These are phyloP conservation scores for Mirounga angustirostris DNA, from an alignment of 2,113 vertebrate species.

Conservation along the genomic window DNA sequence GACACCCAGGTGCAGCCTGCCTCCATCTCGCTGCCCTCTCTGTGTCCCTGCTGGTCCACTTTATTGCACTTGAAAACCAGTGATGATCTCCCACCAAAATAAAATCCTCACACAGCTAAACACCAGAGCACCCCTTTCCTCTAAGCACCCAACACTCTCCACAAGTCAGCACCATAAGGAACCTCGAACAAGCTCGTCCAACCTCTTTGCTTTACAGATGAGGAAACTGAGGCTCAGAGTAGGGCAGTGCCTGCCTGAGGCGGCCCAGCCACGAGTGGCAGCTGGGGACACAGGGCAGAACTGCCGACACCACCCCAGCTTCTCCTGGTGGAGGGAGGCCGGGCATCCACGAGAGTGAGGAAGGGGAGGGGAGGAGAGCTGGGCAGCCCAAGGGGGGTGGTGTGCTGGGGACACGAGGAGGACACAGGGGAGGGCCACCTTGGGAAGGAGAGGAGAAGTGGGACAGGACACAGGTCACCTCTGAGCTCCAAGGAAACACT, in stretches of 20 bases:
- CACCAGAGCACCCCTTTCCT: accelerated
- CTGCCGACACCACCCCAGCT: background rate
- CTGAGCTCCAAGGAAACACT: slow-evolving; percentile 71
- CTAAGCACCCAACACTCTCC: background rate
- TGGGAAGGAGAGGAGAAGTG: slow-evolving; percentile 55
- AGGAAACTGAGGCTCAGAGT: background rate
- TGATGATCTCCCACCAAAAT: background rate
- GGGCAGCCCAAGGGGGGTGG: background rate
- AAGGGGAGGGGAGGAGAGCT: background rate
- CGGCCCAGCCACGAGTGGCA: background rate
- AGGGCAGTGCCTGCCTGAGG: background rate
- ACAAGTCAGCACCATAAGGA: background rate
- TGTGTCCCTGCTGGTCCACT: background rate
- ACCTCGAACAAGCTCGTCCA: background rate
- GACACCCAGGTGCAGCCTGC: background rate
- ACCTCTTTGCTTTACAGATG: background rate
- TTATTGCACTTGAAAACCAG: background rate
- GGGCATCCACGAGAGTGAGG: background rate
- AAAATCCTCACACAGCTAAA: background rate
- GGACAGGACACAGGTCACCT: slow-evolving; percentile 67
- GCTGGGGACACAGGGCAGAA: background rate
- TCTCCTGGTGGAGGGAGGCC: background rate
- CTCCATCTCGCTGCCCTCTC: background rate
- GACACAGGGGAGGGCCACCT: background rate
- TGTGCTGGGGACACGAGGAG: background rate